phyloP scores from a whole-genome alignment of 2,888 invertebrate species.

The Agonopterix heracliana region DNA sequence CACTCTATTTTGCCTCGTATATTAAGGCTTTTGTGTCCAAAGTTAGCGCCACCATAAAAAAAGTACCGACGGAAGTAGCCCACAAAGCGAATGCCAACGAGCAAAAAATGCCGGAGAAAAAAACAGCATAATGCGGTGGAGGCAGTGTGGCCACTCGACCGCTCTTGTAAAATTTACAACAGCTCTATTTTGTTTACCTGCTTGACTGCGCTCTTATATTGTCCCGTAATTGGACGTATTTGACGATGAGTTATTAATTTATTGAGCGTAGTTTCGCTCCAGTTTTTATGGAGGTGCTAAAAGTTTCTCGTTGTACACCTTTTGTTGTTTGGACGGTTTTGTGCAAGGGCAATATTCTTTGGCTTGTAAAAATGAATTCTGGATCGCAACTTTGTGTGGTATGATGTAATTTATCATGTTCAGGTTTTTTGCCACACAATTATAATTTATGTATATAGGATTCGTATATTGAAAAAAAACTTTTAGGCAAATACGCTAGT shows the following conservation, averaged over 20 bases:
- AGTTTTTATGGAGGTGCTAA: conserved; percentile 72
- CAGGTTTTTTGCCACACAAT: background rate
- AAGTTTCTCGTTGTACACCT: conserved; percentile 44
- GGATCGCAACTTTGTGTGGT: background rate
- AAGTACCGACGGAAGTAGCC: conserved; percentile 66
- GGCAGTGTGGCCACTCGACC: conserved; percentile 49
- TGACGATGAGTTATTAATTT: conserved; percentile 75
- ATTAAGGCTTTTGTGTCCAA: conserved; percentile 51
- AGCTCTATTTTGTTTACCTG: conserved; percentile 75
- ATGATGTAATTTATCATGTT: background rate
- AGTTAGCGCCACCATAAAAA: conserved; percentile 71
- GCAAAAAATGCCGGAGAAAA: conserved; percentile 57
- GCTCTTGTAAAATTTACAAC: conserved; percentile 74
- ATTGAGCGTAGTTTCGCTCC: conserved; percentile 62
- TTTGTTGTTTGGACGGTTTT: conserved; percentile 28
- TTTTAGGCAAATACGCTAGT: too few species aligned
- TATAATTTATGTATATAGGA: too few species aligned
- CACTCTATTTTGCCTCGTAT: conserved; percentile 36
- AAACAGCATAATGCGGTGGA: conserved; percentile 67
- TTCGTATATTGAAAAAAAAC: too few species aligned
- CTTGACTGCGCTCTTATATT: conserved; percentile 61
- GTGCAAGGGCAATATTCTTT: conserved; percentile 6
- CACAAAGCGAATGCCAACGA: conserved; percentile 68
- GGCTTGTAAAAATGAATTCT: background rate
- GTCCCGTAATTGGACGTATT: conserved; percentile 69